Base-by-base conservation (phyloP, 23 tunicate species). In the Pegea sp. region DNA sequence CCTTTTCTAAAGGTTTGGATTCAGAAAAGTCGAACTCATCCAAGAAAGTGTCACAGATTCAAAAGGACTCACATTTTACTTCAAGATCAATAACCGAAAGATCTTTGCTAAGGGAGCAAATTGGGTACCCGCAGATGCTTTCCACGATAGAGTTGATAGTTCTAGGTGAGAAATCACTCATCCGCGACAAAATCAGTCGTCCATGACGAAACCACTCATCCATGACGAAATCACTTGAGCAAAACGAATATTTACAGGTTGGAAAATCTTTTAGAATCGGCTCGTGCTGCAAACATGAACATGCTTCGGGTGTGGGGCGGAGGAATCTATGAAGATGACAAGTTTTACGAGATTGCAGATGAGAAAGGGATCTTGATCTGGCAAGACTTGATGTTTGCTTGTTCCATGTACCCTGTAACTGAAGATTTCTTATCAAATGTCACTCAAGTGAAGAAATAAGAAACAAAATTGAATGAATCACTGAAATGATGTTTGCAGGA, bases 321-420 rank as follows among this genome's bases (percentile, higher is more conserved):
- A 4, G 98, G 98, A 50, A 53, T 89, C 6, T 89, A 89, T 32
- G 98, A 89, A 46, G 56, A 69, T 23, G 68, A 76, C 6, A 2
- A 28, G 1, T 70, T 87, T 31, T 87, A 87, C 54, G 60, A 64
- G 25, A 29, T 67, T 18, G 90, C 90, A 29, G 90, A 76, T 66
- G 22, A 53, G 23, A 52, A 46, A 52, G 98, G 98, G 0, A 89
- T 89, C 31, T 70, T 89, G 90, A 42, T 89, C 1, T 89, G 98
- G 98, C 98, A 89, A 38, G 98, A 89, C 50, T 89, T 77, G 59
- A 89, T 89, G 98, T 89, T 89, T 48, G 90, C 98, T 42, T 89
- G 98, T 60, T 78, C 98, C 1, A 60, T 77, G 66, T 89, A 89
- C 57, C 90, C 90, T 31, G 56, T 78, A 5, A 46, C 48, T 42